A percentile compares a stretch with the other conserved stretches of the same genome.
Conservation (phyloP, 2,113 vertebrate genomes). For the Ciconia maguari region DNA sequence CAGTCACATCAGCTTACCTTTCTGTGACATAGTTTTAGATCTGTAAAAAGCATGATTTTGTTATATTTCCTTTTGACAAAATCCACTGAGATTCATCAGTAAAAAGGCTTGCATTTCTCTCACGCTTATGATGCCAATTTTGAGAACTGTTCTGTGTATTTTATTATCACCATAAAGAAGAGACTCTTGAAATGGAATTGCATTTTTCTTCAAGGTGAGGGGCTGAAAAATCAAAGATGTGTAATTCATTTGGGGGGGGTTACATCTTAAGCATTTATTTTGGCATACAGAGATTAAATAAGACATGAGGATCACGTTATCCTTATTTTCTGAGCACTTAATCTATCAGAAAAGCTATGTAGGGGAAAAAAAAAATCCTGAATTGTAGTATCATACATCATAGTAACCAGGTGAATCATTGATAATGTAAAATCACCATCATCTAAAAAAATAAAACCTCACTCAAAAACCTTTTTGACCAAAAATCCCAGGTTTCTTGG, state of each 20-base stretch:
- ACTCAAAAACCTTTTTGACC: neutral
- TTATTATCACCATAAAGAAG: neutral
- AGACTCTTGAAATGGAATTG: neutral
- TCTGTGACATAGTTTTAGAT: neutral
- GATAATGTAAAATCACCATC: neutral
- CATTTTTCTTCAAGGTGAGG: neutral
- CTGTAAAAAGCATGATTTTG: neutral
- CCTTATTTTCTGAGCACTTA: neutral
- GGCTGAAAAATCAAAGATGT: neutral
- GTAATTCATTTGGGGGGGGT: neutral
- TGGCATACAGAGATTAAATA: neutral
- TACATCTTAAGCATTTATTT: neutral
- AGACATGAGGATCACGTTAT: neutral
- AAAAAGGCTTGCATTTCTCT: neutral
- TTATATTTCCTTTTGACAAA: neutral
- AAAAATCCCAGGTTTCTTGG: neutral
- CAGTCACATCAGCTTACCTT: neutral
- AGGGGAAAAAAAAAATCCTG: neutral
- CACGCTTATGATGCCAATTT: neutral
- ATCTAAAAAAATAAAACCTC: neutral
- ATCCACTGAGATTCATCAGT: neutral
- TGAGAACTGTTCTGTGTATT: neutral
- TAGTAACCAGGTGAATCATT: neutral
- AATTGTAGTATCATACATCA: neutral
- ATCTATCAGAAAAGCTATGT: neutral